Evolutionary conservation across 1,140 invertebrate species (phyloP).

Genomic region (Lordiphosa collinella): DNA sequence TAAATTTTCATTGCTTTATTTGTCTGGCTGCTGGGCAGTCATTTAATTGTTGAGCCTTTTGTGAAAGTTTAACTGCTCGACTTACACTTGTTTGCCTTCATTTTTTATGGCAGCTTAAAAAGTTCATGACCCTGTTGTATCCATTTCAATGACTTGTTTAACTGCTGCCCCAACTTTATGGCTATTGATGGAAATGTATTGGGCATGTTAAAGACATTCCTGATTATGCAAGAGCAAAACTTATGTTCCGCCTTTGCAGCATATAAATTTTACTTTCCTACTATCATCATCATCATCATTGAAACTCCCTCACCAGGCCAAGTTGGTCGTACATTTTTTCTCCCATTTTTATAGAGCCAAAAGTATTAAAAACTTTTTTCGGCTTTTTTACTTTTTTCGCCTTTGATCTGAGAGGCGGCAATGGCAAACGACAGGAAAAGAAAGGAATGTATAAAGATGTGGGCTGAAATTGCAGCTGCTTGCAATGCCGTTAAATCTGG

Average conservation of each 20-base stretch:
- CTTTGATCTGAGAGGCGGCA: slow-evolving; percentile 44
- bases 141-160: slow-evolving; percentile 48
- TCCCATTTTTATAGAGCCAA: neutral
- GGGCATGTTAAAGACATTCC: slow-evolving; percentile 4
- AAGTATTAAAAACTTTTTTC: slow-evolving; percentile 58
- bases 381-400: slow-evolving; percentile 12
- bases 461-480: slow-evolving; percentile 15
- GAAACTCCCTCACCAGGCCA: slow-evolving; percentile 18
- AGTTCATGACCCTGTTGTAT: slow-evolving; percentile 22
- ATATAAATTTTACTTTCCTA: slow-evolving; percentile 48
- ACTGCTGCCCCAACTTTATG: slow-evolving; percentile 34
- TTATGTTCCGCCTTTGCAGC: slow-evolving; percentile 29
- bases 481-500: slow-evolving; percentile 22
- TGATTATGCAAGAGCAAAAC: slow-evolving; percentile 36
- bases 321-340: slow-evolving; percentile 31
- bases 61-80: slow-evolving; percentile 29
- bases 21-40: slow-evolving; percentile 24
- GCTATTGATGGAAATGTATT: slow-evolving; percentile 12
- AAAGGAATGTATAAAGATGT: slow-evolving; percentile 18
- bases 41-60: slow-evolving; percentile 26
- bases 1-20: slow-evolving; percentile 38
- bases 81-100: slow-evolving; percentile 35
- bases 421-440: slow-evolving; percentile 12
- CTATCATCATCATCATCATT: slow-evolving; percentile 15
- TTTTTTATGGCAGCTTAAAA: slow-evolving; percentile 52